A percentile compares a stretch with the other conserved stretches of the same genome.
phyloP scores from a whole-genome alignment of 1,140 invertebrate genomes.

The Zophobas morio region DNA sequence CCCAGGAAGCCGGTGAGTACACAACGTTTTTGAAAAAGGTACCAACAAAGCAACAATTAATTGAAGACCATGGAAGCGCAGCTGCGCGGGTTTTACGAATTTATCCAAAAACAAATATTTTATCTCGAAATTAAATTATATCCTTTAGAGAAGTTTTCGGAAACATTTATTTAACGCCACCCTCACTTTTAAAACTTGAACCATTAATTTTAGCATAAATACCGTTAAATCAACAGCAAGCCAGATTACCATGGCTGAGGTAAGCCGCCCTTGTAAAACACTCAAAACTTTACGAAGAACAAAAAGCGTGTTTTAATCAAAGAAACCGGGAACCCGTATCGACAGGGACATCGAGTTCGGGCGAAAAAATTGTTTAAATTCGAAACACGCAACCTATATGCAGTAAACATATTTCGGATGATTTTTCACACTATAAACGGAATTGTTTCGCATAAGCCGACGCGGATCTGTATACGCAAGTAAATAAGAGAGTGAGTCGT shows the following conservation, averaged over 20 bases:
- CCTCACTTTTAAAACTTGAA: constrained; percentile 32
- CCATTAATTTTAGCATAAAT: constrained; percentile 22
- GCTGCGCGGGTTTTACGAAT: not conserved
- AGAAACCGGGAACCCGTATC: too few relatives aligned
- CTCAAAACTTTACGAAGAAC: too few relatives aligned
- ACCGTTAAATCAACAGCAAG: constrained; percentile 19
- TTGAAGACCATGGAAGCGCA: not conserved
- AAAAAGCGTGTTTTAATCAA: too few relatives aligned
- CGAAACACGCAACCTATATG: constrained; percentile 15
- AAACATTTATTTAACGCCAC: constrained; percentile 31
- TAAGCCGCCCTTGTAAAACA: too few relatives aligned
- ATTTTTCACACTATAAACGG: constrained; percentile 7
- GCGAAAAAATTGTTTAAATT: constrained; percentile 3
- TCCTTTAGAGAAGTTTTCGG: constrained; percentile 24
- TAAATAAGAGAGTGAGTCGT: too few relatives aligned
- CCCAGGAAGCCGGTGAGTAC: too few relatives aligned
- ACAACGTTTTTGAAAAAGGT: too few relatives aligned
- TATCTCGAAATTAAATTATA: constrained; percentile 11
- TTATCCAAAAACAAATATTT: constrained; percentile 23
- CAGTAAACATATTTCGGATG: constrained; percentile 15
- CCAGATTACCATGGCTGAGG: constrained; percentile 9
- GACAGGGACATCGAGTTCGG: too few relatives aligned
- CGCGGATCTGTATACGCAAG: too few relatives aligned
- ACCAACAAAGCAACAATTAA: too few relatives aligned
- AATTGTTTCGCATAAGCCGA: constrained; percentile 15